Base-by-base conservation (phyloP, 2,113 vertebrate species). In the Taurulus bubalis region DNA sequence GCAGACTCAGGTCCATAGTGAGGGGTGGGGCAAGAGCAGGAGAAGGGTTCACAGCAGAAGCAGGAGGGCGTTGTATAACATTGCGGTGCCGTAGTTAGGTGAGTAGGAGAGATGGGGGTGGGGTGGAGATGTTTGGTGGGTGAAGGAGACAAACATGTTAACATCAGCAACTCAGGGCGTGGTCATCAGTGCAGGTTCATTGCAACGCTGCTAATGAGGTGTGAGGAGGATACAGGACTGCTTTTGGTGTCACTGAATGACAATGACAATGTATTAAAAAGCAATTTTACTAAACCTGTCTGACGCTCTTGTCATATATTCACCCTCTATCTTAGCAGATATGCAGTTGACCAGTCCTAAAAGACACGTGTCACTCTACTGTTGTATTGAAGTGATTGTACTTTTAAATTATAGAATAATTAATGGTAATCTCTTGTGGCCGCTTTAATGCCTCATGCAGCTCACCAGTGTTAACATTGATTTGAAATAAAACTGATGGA, bases 51-150 rank as follows among this genome's bases (percentile, higher is more conserved):
- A 42, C 40, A 15, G 85, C 34, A 69, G 71, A 70, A 63, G 20
- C 53, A 56, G 84, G 26, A 56, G 62, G 65, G 56, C 16, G 72
- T 92, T 92, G 88, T 87, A 30, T 93, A 91, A 93, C 86, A 87
- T 81, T 90, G 91, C 89, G 67, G 86, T 66, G 82, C 59, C 53
- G 2, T 51, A 68, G 72, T 78, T 79, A 56, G 22, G 6, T 15
- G 58, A 66, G 75, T 12, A 63, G 79, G 67, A 58, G 60, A 38
- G 63, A 32, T 49, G 73, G 87, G 82, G 87, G 83, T 62, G 64
- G 84, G 49, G 58, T 60, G 32, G 24, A 47, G 55, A 73, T n/a
- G 62, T 66, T 67, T 75, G 67, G 56, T 56, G 42, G 65, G 51
- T 66, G 67, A 22, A 14, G 42, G 75, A 77, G 67, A 82, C 59